A percentile compares a stretch with the other conserved stretches of the same genome.
Evolutionary conservation across 1,140 invertebrate species (phyloP).

Genomic region (Latrodectus geometricus): DNA sequence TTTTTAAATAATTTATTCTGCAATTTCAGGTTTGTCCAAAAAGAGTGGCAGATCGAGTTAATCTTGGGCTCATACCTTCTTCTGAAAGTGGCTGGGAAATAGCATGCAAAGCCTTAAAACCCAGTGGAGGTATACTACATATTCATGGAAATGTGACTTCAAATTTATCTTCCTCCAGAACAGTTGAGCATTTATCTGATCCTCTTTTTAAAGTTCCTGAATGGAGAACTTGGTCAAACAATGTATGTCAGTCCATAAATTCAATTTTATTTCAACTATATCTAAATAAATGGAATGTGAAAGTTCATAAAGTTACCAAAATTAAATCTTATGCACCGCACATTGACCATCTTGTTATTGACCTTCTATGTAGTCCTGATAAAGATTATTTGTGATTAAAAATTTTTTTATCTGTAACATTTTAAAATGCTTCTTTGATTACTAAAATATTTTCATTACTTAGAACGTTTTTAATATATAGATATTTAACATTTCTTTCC

Average conservation of each 20-base stretch:
- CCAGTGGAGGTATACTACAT: constrained; percentile 72
- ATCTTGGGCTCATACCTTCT: constrained; percentile 75
- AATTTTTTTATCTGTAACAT: too few relatives aligned
- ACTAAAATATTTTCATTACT: too few relatives aligned
- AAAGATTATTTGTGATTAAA: too few relatives aligned
- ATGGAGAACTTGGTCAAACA: constrained; percentile 65
- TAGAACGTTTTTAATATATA: too few relatives aligned
- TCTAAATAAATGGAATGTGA: constrained; percentile 68
- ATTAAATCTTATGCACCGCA: constrained; percentile 76
- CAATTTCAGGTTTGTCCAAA: constrained; percentile 71
- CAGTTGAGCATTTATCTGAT: background rate
- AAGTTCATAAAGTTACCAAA: constrained; percentile 69
- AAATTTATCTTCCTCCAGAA: background rate
- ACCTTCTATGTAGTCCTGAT: constrained; percentile 67
- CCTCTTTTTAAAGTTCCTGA: background rate
- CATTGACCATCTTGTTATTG: constrained; percentile 74
- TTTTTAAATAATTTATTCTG: too few relatives aligned
- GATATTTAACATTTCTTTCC: too few relatives aligned
- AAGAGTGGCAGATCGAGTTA: constrained; percentile 74
- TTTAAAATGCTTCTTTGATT: too few relatives aligned
- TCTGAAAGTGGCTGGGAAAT: constrained; percentile 71
- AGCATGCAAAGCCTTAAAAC: constrained; percentile 72
- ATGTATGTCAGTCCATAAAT: constrained; percentile 64
- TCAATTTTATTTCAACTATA: constrained; percentile 67
- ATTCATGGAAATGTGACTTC: constrained; percentile 73